Percentiles rank a stretch among this genome's conserved stretches.
Evolutionary conservation across 2,113 vertebrate species (phyloP).

Genomic region (Ophthalmolycus amberensis): DNA sequence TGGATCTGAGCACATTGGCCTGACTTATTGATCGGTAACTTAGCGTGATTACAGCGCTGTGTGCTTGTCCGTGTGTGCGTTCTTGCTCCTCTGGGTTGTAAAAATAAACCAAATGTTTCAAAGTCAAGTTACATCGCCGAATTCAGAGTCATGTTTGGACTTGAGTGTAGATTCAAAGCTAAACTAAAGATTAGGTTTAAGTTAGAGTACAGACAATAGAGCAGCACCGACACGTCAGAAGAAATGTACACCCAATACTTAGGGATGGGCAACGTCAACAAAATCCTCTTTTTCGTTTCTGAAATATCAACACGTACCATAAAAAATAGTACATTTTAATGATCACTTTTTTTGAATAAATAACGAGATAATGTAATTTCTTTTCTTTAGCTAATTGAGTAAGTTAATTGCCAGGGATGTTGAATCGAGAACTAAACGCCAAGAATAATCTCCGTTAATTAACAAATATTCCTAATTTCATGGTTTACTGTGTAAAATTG

Average conservation of each 20-base stretch:
- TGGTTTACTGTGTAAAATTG: not conserved
- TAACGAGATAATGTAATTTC: not conserved
- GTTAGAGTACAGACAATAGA: not conserved
- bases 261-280: not conserved
- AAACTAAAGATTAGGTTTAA: not conserved
- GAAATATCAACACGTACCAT: not conserved
- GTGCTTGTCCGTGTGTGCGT: constrained; percentile 2
- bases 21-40: constrained; percentile 62
- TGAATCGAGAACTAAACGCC: not conserved
- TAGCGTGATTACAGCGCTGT: constrained; percentile 45
- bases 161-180: not conserved
- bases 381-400: not conserved
- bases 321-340: not conserved
- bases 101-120: constrained; percentile 26
- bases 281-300: not conserved
- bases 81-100: not conserved
- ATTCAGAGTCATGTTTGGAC: not conserved
- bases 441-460: not conserved
- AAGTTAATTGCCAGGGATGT: not conserved
- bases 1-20: constrained; percentile 57
- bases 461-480: not conserved
- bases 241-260: not conserved
- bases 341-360: not conserved
- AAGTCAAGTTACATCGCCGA: not conserved
- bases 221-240: not conserved